phyloP scores from a whole-genome alignment of 1,140 invertebrate genomes.

The Diorhabda elongata region DNA sequence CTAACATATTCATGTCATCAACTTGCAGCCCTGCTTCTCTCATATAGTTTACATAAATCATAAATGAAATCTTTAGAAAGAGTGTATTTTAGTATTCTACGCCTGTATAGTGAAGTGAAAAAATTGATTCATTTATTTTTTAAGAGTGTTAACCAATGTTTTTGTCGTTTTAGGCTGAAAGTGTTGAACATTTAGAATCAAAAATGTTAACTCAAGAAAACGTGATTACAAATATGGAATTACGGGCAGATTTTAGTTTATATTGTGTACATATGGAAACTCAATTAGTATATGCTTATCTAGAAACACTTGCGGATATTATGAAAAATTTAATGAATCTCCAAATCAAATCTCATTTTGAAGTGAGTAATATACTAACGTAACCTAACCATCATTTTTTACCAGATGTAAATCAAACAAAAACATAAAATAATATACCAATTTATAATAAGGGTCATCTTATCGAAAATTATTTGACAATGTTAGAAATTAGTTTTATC shows the following conservation, averaged over 20 bases:
- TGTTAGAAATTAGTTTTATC: no score
- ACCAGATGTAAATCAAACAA: not conserved
- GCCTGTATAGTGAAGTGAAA: no score
- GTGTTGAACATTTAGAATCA: constrained; percentile 64
- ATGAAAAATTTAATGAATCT: constrained; percentile 59
- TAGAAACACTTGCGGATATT: constrained; percentile 62
- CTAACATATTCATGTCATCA: no score
- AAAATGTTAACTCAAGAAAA: constrained; percentile 68
- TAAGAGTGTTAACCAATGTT: no score
- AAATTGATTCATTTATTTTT: no score
- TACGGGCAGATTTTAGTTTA: constrained; percentile 65
- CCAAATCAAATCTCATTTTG: constrained; percentile 58
- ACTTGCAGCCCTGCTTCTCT: no score
- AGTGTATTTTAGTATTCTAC: no score
- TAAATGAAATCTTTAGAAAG: no score
- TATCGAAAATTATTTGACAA: no score
- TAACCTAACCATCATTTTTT: no score
- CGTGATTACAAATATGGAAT: constrained; percentile 66
- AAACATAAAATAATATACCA: not conserved
- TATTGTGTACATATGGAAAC: constrained; percentile 72
- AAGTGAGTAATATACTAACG: constrained; percentile 50
- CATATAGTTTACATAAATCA: no score
- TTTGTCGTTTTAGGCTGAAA: constrained; percentile 52
- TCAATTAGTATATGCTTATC: constrained; percentile 64
- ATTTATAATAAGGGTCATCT: no score